Evolutionary conservation across 2,113 vertebrate species (phyloP).

Genomic region (Capreolus pygargus): DNA sequence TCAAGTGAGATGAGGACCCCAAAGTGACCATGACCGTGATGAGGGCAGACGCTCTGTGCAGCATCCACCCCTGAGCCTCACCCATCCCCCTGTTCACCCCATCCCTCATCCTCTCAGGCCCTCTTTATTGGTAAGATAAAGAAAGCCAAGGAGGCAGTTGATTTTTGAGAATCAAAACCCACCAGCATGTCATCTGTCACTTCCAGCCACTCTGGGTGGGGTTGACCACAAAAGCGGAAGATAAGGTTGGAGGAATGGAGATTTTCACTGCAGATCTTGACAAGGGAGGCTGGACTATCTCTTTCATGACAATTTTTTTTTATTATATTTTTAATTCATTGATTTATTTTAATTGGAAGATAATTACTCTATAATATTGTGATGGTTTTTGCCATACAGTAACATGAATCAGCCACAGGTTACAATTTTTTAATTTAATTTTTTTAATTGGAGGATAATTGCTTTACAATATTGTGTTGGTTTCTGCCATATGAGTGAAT

Average conservation of each 20-base stretch:
- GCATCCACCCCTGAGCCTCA: background rate
- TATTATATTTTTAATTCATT: background rate
- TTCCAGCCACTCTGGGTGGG: background rate
- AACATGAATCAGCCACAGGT: background rate
- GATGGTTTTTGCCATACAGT: background rate
- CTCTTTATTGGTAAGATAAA: background rate
- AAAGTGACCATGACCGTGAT: background rate
- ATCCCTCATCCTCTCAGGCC: background rate
- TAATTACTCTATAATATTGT: background rate
- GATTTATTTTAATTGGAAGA: background rate
- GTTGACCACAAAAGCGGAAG: background rate
- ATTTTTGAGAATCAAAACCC: background rate
- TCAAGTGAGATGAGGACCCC: background rate
- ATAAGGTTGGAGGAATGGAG: background rate
- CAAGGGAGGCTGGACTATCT: background rate
- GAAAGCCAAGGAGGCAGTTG: background rate
- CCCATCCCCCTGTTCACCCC: background rate
- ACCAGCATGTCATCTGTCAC: background rate
- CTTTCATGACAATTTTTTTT: background rate
- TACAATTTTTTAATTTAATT: background rate
- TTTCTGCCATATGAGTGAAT: background rate
- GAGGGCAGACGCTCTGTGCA: background rate
- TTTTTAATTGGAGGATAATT: background rate
- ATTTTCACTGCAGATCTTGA: background rate
- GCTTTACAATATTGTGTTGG: background rate